phyloP scores from a whole-genome alignment of 2,113 vertebrate species.

The Petromus typicus region DNA sequence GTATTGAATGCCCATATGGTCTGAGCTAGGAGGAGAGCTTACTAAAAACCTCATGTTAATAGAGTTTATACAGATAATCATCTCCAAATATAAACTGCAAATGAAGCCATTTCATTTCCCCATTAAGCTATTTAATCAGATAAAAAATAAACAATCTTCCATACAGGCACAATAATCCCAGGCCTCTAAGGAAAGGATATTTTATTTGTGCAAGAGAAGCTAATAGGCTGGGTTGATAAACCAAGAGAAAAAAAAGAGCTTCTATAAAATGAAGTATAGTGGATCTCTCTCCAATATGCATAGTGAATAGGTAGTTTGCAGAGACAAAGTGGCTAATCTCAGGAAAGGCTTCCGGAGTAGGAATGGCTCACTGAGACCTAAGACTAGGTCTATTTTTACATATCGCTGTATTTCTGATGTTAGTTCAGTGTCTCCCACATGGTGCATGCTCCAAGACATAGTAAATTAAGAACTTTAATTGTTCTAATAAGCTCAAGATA shows the following conservation, averaged over 20 bases:
- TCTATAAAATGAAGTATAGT: neutral
- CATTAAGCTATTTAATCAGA: neutral
- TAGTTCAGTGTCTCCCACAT: neutral
- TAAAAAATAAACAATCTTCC: neutral
- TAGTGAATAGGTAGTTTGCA: neutral
- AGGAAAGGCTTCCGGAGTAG: neutral
- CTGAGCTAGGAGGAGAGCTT: neutral
- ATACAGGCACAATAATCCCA: neutral
- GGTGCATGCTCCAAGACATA: neutral
- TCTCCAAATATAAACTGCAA: neutral
- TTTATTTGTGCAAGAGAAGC: neutral
- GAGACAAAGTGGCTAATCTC: neutral
- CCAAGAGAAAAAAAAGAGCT: neutral
- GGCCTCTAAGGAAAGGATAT: neutral
- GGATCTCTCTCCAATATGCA: neutral
- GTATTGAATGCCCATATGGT: neutral
- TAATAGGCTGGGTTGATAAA: neutral
- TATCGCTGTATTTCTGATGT: neutral
- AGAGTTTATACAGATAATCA: neutral
- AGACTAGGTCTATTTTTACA: neutral
- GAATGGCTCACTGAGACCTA: neutral
- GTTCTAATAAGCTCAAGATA: neutral
- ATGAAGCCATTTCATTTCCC: neutral
- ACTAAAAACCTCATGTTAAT: neutral
- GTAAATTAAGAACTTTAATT: neutral